These are phyloP conservation scores for Rhabdophis nuchalis DNA, from an alignment of 2,797 vertebrate species.

Conservation along the genomic window DNA sequence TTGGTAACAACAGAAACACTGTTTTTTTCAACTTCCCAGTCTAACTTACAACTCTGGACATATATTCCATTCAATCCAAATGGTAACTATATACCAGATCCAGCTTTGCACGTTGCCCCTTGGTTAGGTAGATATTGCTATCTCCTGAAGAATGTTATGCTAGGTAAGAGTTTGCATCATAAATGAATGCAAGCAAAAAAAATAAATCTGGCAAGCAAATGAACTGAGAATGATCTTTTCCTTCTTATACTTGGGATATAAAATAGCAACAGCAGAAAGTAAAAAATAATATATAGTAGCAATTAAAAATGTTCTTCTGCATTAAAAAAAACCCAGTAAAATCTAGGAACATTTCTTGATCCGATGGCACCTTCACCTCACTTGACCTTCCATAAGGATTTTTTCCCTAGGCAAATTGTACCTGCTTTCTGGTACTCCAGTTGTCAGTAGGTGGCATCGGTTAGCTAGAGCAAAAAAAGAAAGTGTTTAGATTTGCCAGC, in stretches of 20 bases:
- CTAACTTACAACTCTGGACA: background rate
- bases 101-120: background rate
- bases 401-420: background rate
- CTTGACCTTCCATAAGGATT: background rate
- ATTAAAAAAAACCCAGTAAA: accelerated
- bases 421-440: background rate
- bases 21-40: background rate
- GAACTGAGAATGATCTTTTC: background rate
- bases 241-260: background rate
- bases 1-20: background rate
- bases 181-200: background rate
- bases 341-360: background rate
- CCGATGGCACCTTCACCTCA: background rate
- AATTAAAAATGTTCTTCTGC: accelerated
- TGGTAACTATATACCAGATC: background rate
- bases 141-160: background rate
- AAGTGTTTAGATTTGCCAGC: background rate
- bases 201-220: background rate
- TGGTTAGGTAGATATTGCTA: background rate
- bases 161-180: background rate
- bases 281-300: background rate
- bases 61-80: background rate
- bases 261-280: background rate
- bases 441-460: constrained; percentile 65
- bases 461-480: constrained; percentile 26